A percentile compares a stretch with the other conserved stretches of the same genome.
phyloP scores from a whole-genome alignment of 2,797 vertebrate genomes.

The Brotula barbata region DNA sequence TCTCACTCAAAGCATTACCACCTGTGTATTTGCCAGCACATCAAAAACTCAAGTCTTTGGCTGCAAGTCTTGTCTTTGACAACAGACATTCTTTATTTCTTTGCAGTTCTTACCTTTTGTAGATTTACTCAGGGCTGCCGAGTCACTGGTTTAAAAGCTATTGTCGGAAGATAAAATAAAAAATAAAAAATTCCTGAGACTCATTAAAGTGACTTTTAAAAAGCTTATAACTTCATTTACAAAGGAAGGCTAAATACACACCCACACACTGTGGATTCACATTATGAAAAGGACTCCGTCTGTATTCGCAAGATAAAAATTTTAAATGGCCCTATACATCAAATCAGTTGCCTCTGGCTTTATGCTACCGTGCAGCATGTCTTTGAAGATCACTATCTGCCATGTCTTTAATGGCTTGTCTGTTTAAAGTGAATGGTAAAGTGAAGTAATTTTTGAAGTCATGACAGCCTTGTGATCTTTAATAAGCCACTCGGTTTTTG shows the following conservation, averaged over 20 bases:
- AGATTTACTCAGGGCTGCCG: constrained; percentile 28
- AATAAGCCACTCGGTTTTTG: constrained; percentile 5
- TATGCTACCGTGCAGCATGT: not conserved
- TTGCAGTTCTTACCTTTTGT: constrained; percentile 25
- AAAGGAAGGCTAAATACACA: constrained; percentile 36
- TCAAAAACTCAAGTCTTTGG: not conserved
- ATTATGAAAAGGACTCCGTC: constrained; percentile 15
- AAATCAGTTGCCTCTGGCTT: constrained; percentile 29
- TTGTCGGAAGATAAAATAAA: constrained; percentile 19
- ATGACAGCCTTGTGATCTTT: constrained; percentile 15
- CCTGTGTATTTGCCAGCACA: not conserved
- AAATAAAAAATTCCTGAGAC: constrained; percentile 19
- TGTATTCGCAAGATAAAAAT: constrained; percentile 14
- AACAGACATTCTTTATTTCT: not conserved
- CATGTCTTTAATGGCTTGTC: constrained; percentile 9
- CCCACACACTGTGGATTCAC: constrained; percentile 8
- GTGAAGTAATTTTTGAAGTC: constrained; percentile 18
- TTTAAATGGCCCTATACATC: constrained; percentile 26
- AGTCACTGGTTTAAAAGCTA: constrained; percentile 27
- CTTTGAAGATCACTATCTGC: constrained; percentile 23
- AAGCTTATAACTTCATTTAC: constrained; percentile 34
- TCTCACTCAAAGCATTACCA: not conserved
- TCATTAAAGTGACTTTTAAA: constrained; percentile 44
- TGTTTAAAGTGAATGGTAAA: constrained; percentile 25
- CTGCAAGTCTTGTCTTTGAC: constrained; percentile 11